phyloP scores from a whole-genome alignment of 1,140 invertebrate genomes.

The Cecropterus lyciades region DNA sequence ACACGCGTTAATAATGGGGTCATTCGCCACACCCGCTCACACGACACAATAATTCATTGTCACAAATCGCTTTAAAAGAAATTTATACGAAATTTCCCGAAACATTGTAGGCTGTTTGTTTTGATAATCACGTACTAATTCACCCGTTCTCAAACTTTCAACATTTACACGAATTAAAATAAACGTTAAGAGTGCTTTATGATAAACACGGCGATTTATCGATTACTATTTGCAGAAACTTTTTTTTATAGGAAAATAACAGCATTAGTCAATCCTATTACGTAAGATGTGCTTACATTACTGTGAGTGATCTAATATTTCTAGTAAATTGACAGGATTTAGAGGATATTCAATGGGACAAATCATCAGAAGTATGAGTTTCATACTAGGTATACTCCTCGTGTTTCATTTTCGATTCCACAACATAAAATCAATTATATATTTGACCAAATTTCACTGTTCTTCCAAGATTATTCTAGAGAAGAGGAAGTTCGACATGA shows the following conservation, averaged over 20 bases:
- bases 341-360: too few relatives aligned
- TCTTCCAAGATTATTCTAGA: too few relatives aligned
- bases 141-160: conserved; percentile 28
- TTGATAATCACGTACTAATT: conserved; percentile 32
- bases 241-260: conserved; percentile 20
- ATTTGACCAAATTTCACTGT: too few relatives aligned
- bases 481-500: too few relatives aligned
- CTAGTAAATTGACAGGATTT: too few relatives aligned
- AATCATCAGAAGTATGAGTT: too few relatives aligned
- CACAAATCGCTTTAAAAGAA: conserved; percentile 24
- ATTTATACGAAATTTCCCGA: conserved; percentile 28
- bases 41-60: conserved; percentile 25
- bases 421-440: too few relatives aligned
- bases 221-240: conserved; percentile 1
- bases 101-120: conserved; percentile 25
- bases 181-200: conserved; percentile 32
- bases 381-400: too few relatives aligned
- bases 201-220: conserved; percentile 33
- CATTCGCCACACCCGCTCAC: conserved; percentile 15
- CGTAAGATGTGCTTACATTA: too few relatives aligned
- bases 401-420: too few relatives aligned
- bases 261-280: conserved; percentile 18
- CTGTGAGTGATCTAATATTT: too few relatives aligned
- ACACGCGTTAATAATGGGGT: conserved; percentile 22
- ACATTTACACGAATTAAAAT: conserved; percentile 34